phyloP scores from a whole-genome alignment of 2,797 vertebrate species.

The Neopelma chrysocephalum region DNA sequence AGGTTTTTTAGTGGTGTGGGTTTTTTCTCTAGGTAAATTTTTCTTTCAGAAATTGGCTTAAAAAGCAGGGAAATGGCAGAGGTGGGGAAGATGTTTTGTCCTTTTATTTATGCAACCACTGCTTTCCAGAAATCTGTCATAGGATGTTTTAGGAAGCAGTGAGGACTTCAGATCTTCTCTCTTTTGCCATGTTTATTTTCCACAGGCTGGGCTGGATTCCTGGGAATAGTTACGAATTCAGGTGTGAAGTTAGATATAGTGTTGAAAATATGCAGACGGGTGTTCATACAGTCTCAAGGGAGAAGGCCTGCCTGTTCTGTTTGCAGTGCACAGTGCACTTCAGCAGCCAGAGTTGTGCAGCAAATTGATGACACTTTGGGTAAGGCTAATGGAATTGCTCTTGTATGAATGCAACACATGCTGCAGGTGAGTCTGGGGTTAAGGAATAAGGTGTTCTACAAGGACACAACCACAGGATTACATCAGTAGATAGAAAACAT shows the following conservation, averaged over 20 bases:
- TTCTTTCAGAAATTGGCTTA: neutral
- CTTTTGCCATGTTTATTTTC: neutral
- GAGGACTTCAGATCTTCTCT: neutral
- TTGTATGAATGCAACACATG: fast-evolving
- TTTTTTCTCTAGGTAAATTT: neutral
- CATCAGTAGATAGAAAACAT: neutral
- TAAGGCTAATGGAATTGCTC: neutral
- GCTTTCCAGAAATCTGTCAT: neutral
- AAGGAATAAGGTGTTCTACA: neutral
- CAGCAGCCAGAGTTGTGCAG: neutral
- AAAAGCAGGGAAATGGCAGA: neutral
- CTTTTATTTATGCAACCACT: neutral
- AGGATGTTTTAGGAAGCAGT: neutral
- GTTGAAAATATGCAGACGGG: neutral
- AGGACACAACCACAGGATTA: neutral
- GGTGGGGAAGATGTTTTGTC: neutral
- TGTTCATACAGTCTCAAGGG: neutral
- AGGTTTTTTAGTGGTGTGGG: neutral
- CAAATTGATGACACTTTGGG: neutral
- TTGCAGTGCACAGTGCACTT: neutral
- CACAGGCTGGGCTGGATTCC: neutral
- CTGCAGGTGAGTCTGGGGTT: neutral
- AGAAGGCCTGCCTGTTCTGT: neutral
- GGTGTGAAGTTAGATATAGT: neutral
- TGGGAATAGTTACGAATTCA: neutral